phyloP scores from a whole-genome alignment of 2,113 vertebrate species.

The Otolemur garnettii region DNA sequence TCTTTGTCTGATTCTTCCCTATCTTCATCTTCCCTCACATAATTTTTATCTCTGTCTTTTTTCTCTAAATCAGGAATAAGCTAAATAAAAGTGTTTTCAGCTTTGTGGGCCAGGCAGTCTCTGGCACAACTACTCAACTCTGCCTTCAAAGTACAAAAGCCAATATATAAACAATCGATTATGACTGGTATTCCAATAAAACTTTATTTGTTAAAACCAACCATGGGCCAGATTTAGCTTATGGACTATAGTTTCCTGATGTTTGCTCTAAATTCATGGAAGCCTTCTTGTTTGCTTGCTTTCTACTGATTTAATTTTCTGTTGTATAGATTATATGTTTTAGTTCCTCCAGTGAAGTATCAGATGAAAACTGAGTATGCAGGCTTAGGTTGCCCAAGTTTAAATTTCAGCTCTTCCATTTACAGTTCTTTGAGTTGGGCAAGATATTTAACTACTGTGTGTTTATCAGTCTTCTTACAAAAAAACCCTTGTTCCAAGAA shows the following conservation, averaged over 20 bases:
- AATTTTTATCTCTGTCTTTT: not conserved
- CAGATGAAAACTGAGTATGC: not conserved
- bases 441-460: not conserved
- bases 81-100: not conserved
- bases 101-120: not conserved
- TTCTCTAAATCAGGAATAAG: not conserved
- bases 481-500: not conserved
- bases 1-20: not conserved
- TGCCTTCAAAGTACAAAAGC: not conserved
- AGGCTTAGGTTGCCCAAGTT: not conserved
- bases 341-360: not conserved
- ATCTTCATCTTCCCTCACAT: not conserved
- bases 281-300: not conserved
- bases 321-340: not conserved
- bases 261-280: not conserved
- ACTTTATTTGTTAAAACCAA: constrained; percentile 6
- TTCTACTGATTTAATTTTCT: not conserved
- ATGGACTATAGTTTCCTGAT: not conserved
- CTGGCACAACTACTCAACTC: not conserved
- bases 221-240: fast-evolving
- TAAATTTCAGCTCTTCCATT: not conserved
- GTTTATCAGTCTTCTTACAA: not conserved
- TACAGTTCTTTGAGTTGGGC: not conserved
- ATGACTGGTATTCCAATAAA: not conserved
- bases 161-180: not conserved